Conservation (phyloP, 2,797 vertebrate species). For the Knipowitschia caucasica region DNA sequence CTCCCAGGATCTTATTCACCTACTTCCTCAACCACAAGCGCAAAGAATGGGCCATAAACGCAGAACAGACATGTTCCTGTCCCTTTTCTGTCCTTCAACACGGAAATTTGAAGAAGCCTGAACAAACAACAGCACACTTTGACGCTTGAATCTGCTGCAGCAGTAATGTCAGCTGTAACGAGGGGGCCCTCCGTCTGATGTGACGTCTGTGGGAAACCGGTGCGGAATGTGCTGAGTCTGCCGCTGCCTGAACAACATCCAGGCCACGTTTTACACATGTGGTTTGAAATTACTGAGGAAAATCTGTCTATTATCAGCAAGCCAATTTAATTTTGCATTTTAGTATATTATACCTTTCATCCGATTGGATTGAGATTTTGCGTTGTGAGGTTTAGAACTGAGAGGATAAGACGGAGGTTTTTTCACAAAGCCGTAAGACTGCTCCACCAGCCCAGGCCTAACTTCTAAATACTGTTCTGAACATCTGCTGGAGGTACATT, state of each 20-base stretch:
- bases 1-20: slow-evolving; percentile 16
- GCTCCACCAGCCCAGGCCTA: too few species aligned
- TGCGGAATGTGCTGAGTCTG: slow-evolving; percentile 39
- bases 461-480: too few species aligned
- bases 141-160: slow-evolving; percentile 47
- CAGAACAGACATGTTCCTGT: slow-evolving; percentile 14
- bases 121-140: slow-evolving; percentile 42
- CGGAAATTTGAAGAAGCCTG: slow-evolving; percentile 35
- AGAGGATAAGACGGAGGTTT: too few species aligned
- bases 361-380: neutral
- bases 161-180: slow-evolving; percentile 53
- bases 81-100: slow-evolving; percentile 18
- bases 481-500: too few species aligned
- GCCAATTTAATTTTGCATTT: neutral
- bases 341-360: neutral
- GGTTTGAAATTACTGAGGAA: neutral
- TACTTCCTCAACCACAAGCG: slow-evolving; percentile 24
- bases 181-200: slow-evolving; percentile 38
- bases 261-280: neutral
- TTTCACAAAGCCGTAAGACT: too few species aligned
- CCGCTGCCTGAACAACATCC: neutral
- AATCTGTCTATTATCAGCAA: neutral
- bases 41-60: slow-evolving; percentile 20
- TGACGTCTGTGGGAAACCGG: slow-evolving; percentile 45
- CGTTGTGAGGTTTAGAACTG: neutral